A percentile compares a stretch with the other conserved stretches of the same genome.
Evolutionary conservation across 2,797 vertebrate genomes (phyloP).

Genomic region (Botia almorhae): DNA sequence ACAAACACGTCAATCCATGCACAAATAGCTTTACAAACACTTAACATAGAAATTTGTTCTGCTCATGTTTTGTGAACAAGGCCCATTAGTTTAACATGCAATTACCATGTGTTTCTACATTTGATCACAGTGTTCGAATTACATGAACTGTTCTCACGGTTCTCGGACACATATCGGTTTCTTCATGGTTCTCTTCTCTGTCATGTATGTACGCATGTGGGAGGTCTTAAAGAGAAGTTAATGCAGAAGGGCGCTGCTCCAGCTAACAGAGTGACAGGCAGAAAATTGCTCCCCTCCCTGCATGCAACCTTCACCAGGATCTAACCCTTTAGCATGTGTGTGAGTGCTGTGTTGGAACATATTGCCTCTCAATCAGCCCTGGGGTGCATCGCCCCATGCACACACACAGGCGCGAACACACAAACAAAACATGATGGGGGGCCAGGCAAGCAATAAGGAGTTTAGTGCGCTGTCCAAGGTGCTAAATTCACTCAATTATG

Average conservation of each 20-base stretch:
- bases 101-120: background rate
- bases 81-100: background rate
- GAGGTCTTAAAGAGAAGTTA: conserved; percentile 26
- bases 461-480: conserved; percentile 91
- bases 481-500: conserved; percentile 92
- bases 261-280: conserved; percentile 37
- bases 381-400: conserved; percentile 20
- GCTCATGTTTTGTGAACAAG: background rate
- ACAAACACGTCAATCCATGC: background rate
- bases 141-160: background rate
- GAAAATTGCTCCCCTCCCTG: conserved; percentile 17
- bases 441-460: conserved; percentile 88
- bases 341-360: conserved; percentile 50
- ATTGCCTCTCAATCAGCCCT: conserved; percentile 48
- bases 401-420: conserved; percentile 25
- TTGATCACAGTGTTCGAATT: background rate
- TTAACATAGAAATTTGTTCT: background rate
- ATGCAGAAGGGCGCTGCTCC: conserved; percentile 37
- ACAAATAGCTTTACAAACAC: background rate
- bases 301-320: conserved; percentile 44
- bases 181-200: background rate
- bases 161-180: background rate
- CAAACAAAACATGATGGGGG: conserved; percentile 66
- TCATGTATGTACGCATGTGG: background rate
- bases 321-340: conserved; percentile 34